Percentiles rank a stretch among this genome's conserved stretches.
phyloP scores from a whole-genome alignment of 1,140 invertebrate genomes.

The Homalodisca vitripennis region DNA sequence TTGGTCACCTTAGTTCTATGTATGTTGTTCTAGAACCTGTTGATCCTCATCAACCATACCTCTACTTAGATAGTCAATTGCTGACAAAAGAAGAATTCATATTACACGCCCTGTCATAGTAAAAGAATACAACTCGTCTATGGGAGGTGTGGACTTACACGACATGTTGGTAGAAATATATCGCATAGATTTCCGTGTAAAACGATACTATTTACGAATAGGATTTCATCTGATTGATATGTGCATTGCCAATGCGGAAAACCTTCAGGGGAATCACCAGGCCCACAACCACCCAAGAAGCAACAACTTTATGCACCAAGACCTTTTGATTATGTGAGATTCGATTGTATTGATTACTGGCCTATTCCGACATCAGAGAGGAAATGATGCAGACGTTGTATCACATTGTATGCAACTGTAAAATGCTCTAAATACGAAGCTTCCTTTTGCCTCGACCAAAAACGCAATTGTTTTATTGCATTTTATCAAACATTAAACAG shows the following conservation, averaged over 20 bases:
- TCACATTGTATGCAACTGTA: neutral
- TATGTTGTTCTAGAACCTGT: conserved; percentile 33
- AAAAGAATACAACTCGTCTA: conserved; percentile 33
- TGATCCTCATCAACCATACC: conserved; percentile 32
- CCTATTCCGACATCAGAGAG: neutral
- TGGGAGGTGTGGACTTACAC: conserved; percentile 44
- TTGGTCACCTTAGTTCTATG: conserved; percentile 31
- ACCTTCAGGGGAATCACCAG: conserved; percentile 35
- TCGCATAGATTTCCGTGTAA: conserved; percentile 36
- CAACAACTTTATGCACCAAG: neutral
- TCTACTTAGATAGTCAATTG: conserved; percentile 29
- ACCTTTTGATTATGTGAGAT: neutral
- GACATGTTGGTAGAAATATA: conserved; percentile 40
- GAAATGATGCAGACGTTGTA: neutral
- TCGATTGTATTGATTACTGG: neutral
- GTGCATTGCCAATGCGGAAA: conserved; percentile 40
- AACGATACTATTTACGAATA: conserved; percentile 40
- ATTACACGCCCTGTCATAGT: conserved; percentile 30
- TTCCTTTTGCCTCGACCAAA: neutral
- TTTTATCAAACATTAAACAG: neutral
- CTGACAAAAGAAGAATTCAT: conserved; percentile 31
- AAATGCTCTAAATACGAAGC: neutral
- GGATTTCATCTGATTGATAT: conserved; percentile 43
- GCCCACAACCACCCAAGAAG: neutral
- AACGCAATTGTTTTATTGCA: neutral